These are phyloP conservation scores for Bombus waltoni DNA, from an alignment of 1,140 invertebrate species.

Conservation along the genomic window DNA sequence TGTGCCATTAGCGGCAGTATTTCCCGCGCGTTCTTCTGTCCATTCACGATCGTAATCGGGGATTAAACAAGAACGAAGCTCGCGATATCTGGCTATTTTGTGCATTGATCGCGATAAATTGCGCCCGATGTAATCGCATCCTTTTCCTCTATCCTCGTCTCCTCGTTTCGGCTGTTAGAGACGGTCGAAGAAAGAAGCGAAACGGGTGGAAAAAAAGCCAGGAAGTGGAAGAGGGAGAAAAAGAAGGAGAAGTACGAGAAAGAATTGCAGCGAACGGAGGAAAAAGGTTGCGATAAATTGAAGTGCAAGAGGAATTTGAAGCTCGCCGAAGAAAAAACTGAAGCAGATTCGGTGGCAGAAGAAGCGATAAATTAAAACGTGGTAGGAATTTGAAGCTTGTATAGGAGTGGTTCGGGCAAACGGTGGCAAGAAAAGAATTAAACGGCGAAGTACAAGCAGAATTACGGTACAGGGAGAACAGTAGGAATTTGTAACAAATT, in stretches of 20 bases:
- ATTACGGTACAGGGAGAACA: background rate
- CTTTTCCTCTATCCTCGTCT: background rate
- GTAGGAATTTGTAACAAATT: constrained; percentile 41
- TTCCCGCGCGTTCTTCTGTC: constrained; percentile 32
- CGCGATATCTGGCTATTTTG: constrained; percentile 45
- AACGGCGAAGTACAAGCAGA: background rate
- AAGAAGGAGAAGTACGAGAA: background rate
- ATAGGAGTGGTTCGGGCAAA: background rate
- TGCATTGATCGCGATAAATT: constrained; percentile 63
- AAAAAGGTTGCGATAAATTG: constrained; percentile 24
- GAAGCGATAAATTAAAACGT: constrained; percentile 39
- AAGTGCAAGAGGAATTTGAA: constrained; percentile 30
- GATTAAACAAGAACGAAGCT: constrained; percentile 49
- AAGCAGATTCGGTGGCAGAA: constrained; percentile 29
- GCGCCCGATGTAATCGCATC: constrained; percentile 39
- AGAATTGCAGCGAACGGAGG: background rate
- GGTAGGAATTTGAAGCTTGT: constrained; percentile 23
- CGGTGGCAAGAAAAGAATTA: background rate
- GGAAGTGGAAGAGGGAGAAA: background rate
- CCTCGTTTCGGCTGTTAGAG: background rate
- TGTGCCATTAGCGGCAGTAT: constrained; percentile 40
- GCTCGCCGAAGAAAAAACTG: constrained; percentile 27
- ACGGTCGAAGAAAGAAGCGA: background rate
- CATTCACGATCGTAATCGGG: constrained; percentile 49
- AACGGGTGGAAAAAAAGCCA: background rate